Percentiles rank a stretch among this genome's conserved stretches.
phyloP scores from a whole-genome alignment of 2,797 vertebrate species.

The Kryptopterus vitreolus region DNA sequence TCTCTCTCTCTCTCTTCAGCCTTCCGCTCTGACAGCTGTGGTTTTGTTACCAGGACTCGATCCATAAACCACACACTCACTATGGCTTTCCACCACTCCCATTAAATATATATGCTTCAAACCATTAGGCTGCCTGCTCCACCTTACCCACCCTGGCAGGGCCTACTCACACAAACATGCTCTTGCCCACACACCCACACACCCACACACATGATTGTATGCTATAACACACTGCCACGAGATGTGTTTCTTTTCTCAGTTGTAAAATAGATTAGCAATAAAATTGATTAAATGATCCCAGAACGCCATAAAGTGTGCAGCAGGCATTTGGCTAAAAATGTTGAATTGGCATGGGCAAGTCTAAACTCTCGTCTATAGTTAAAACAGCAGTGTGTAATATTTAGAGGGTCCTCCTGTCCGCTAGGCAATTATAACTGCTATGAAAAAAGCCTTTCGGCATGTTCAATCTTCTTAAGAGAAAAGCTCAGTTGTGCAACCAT shows the following conservation, averaged over 20 bases:
- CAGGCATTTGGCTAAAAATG: constrained; percentile 18
- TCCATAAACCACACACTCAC: constrained; percentile 59
- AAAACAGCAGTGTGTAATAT: constrained; percentile 17
- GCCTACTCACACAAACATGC: constrained; percentile 49
- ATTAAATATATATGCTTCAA: constrained; percentile 67
- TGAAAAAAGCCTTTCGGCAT: neutral
- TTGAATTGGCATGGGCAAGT: constrained; percentile 2
- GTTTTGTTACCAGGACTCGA: constrained; percentile 60
- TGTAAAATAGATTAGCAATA: constrained; percentile 51
- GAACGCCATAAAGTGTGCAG: constrained; percentile 31
- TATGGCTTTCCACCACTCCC: constrained; percentile 53
- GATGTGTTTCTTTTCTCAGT: constrained; percentile 44
- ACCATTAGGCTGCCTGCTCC: constrained; percentile 60
- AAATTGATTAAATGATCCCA: constrained; percentile 58
- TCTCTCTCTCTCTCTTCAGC: constrained; percentile 45
- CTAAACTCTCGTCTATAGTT: constrained; percentile 28
- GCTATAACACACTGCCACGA: constrained; percentile 24
- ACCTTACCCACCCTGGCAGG: constrained; percentile 44
- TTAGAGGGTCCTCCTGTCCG: neutral
- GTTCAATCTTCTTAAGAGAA: neutral
- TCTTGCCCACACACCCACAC: constrained; percentile 27
- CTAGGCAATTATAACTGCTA: neutral
- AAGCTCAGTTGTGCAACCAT: neutral
- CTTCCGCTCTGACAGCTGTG: constrained; percentile 61
- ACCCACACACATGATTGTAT: constrained; percentile 22